Evolutionary conservation across 2,888 invertebrate genomes (phyloP).

Genomic region (Drosophila meridiana): DNA sequence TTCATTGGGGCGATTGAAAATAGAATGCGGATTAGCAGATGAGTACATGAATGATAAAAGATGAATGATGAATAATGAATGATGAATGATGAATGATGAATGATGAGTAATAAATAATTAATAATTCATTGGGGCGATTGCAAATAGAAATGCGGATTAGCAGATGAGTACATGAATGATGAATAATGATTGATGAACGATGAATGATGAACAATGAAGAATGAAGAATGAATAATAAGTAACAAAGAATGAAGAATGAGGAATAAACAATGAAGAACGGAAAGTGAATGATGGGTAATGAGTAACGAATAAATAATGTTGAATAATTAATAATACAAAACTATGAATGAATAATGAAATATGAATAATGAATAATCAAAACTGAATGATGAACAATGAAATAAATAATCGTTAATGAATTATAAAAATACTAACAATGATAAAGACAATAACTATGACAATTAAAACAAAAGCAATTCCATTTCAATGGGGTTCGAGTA

Average conservation of each 20-base stretch:
- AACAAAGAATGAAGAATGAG: no score
- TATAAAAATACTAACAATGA: neutral
- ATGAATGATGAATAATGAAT: neutral
- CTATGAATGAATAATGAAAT: neutral
- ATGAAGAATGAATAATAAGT: no score
- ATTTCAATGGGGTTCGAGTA: no score
- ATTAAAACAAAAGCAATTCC: neutral
- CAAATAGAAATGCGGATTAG: no score
- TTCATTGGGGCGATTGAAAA: neutral
- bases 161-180: neutral
- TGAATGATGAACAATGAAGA: no score
- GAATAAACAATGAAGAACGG: no score
- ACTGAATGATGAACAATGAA: neutral
- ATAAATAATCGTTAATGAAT: neutral
- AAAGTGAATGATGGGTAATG: no score
- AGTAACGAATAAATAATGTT: no score
- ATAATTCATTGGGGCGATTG: neutral
- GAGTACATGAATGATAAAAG: neutral
- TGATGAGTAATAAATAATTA: neutral
- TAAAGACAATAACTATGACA: neutral
- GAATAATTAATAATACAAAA: no score
- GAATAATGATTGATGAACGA: neutral
- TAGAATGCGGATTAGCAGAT: neutral
- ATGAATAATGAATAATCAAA: neutral
- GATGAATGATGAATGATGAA: neutral